phyloP scores from a whole-genome alignment of 1,140 invertebrate genomes.

The Drosophila takahashii region DNA sequence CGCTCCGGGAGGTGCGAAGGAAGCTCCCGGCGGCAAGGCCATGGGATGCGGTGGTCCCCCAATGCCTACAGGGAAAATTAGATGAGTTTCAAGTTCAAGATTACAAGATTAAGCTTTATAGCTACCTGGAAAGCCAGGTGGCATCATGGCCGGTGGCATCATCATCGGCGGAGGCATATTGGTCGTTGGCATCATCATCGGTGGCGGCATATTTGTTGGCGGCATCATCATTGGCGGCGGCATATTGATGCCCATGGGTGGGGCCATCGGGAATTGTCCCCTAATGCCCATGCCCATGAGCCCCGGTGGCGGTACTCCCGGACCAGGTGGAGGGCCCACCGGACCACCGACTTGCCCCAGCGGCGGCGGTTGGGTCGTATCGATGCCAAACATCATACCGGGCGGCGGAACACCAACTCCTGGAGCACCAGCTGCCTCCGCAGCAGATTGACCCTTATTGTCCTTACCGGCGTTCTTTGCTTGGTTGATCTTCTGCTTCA shows the following conservation, averaged over 20 bases:
- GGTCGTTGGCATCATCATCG: conserved; percentile 85
- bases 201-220: conserved; percentile 85
- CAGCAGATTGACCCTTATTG: conserved; percentile 28
- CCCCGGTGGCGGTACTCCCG: conserved; percentile 84
- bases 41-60: conserved; percentile 82
- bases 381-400: conserved; percentile 85
- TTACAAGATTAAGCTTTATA: neutral
- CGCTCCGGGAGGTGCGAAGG: conserved; percentile 82
- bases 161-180: conserved; percentile 85
- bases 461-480: conserved; percentile 61
- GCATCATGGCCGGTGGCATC: conserved; percentile 86
- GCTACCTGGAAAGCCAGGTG: conserved; percentile 83
- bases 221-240: conserved; percentile 87
- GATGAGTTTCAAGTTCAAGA: neutral
- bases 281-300: conserved; percentile 86
- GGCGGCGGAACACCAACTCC: conserved; percentile 52
- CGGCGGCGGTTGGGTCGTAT: conserved; percentile 88
- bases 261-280: conserved; percentile 85
- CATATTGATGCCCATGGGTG: conserved; percentile 86
- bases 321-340: conserved; percentile 71
- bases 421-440: conserved; percentile 29
- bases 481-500: conserved; percentile 89
- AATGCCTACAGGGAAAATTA: conserved; percentile 83
- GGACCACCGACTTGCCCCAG: conserved; percentile 86
- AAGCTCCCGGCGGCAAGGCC: conserved; percentile 84